phyloP scores from a whole-genome alignment of 1,140 invertebrate genomes.

The Lepidostoma basale region DNA sequence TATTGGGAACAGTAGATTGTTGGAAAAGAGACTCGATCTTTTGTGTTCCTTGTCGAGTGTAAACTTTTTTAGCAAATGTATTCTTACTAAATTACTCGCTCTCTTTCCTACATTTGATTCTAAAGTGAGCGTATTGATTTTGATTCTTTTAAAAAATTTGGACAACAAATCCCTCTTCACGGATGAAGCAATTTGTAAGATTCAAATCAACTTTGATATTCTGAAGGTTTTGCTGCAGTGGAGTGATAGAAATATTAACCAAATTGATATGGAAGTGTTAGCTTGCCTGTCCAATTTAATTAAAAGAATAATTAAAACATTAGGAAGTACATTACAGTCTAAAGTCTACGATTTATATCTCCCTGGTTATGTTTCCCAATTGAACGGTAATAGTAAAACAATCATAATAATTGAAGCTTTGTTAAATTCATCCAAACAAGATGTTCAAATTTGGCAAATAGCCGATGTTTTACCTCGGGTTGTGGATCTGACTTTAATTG shows the following conservation, averaged over 20 bases:
- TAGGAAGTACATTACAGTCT: conserved; percentile 51
- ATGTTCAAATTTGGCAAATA: conserved; percentile 49
- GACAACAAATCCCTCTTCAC: conserved; percentile 21
- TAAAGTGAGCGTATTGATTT: conserved; percentile 2
- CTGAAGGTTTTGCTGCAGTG: conserved; percentile 9
- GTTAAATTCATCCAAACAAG: conserved; percentile 50
- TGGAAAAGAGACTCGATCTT: conserved; percentile 32
- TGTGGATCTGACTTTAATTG: conserved; percentile 49
- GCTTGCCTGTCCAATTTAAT: conserved; percentile 51
- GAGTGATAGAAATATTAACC: conserved; percentile 45
- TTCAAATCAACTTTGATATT: conserved; percentile 36
- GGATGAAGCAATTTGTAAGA: conserved; percentile 28
- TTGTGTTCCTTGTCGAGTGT: conserved; percentile 35
- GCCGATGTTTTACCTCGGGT: conserved; percentile 52
- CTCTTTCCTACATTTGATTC: conserved; percentile 18
- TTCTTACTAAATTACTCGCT: conserved; percentile 25
- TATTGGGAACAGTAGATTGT: conserved; percentile 24
- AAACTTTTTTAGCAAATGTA: conserved; percentile 23
- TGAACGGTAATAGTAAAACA: conserved; percentile 47
- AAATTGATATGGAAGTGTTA: conserved; percentile 45
- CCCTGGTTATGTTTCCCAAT: conserved; percentile 47
- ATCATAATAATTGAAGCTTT: conserved; percentile 55
- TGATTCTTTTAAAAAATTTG: conserved; percentile 27
- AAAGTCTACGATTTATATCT: conserved; percentile 49
- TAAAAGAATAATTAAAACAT: conserved; percentile 52